phyloP scores from a whole-genome alignment of 2,888 invertebrate genomes.

The Erpobdella octoculata region DNA sequence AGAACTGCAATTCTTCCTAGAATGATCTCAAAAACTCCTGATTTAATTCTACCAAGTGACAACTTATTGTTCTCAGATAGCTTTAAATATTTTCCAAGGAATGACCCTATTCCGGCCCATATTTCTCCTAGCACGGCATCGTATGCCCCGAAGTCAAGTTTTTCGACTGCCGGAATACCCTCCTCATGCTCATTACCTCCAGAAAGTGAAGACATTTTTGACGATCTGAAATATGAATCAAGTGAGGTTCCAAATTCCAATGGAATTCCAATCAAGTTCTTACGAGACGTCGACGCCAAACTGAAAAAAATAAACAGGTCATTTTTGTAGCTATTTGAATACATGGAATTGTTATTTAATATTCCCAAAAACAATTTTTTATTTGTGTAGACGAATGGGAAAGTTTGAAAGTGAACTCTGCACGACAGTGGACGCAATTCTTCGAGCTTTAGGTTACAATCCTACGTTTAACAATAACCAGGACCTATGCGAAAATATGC shows the following conservation, averaged over 20 bases:
- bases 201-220: conserved; percentile 38
- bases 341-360: background rate
- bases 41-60: too few species aligned
- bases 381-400: conserved; percentile 47
- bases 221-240: background rate
- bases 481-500: background rate
- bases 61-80: too few species aligned
- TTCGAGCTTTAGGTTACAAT: conserved; percentile 46
- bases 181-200: conserved; percentile 11
- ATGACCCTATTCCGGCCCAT: too few species aligned
- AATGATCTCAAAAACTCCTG: too few species aligned
- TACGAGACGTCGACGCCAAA: conserved; percentile 45
- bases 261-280: background rate
- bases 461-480: conserved; percentile 34
- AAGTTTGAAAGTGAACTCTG: conserved; percentile 48
- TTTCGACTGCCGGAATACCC: conserved; percentile 26
- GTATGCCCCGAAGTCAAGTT: conserved; percentile 44
- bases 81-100: too few species aligned
- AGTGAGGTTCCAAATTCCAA: background rate
- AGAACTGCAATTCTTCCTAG: background rate
- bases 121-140: conserved; percentile 43
- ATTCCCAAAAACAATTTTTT: conserved; percentile 8
- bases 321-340: background rate
- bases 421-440: conserved; percentile 48
- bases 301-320: conserved; percentile 37